Percentiles rank a stretch among this genome's conserved stretches.
phyloP scores from a whole-genome alignment of 2,797 vertebrate genomes.

The Labroides dimidiatus region DNA sequence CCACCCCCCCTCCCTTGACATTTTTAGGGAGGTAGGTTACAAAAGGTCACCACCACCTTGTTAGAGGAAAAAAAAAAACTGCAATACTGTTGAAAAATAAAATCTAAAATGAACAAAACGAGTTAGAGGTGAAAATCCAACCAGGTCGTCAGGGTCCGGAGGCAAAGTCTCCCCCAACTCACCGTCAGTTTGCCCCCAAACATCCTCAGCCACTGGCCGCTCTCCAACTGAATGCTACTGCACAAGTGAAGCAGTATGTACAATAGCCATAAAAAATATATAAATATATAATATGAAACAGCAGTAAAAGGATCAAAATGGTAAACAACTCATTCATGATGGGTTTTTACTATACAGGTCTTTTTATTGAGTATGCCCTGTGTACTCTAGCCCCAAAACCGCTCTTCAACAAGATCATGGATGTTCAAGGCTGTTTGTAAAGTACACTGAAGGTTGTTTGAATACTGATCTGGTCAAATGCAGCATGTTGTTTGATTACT shows the following conservation, averaged over 20 bases:
- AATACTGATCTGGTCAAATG: slow-evolving; percentile 65
- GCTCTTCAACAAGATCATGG: slow-evolving; percentile 48
- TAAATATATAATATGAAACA: slow-evolving; percentile 42
- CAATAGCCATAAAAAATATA: slow-evolving; percentile 45
- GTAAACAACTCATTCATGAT: slow-evolving; percentile 70
- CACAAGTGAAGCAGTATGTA: slow-evolving; percentile 48
- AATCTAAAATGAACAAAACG: slow-evolving; percentile 6
- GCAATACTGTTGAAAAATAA: slow-evolving; percentile 21
- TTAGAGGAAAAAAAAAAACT: slow-evolving; percentile 21
- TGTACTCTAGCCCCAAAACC: slow-evolving; percentile 51
- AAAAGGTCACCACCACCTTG: slow-evolving; percentile 70
- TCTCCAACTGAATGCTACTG: slow-evolving; percentile 51
- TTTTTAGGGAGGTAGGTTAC: slow-evolving; percentile 80
- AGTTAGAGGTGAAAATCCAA: slow-evolving; percentile 32
- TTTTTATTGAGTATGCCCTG: slow-evolving; percentile 79
- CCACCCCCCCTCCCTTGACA: slow-evolving; percentile 55
- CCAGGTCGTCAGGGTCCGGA: slow-evolving; percentile 17
- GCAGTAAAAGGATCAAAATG: slow-evolving; percentile 59
- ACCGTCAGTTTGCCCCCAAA: slow-evolving; percentile 44
- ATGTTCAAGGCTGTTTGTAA: slow-evolving; percentile 34
- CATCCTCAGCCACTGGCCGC: slow-evolving; percentile 16
- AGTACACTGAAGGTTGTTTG: slow-evolving; percentile 52
- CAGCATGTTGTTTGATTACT: slow-evolving; percentile 23
- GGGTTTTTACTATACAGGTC: slow-evolving; percentile 74
- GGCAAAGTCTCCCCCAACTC: slow-evolving; percentile 40